Base-by-base conservation (phyloP, 1,140 invertebrate species). In the Potamilus streckersoni region DNA sequence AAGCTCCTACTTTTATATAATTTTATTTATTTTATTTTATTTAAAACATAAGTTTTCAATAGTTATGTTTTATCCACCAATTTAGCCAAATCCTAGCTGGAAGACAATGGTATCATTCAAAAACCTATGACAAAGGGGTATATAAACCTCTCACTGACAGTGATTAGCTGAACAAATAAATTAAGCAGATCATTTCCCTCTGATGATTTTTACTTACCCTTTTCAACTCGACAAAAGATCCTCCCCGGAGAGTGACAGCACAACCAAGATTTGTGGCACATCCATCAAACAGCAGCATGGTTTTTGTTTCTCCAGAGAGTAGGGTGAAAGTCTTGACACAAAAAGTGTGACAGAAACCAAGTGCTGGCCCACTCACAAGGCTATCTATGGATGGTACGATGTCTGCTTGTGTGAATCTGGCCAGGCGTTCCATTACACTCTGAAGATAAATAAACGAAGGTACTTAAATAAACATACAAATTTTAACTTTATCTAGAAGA, bases 281-380 rank as follows among this genome's bases (percentile, higher is more conserved):
- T 2, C 96, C 96, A 90, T 98, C 97, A 82, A 99, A 95, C 80
- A 96, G 95, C 95, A 98, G 96, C 2, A 98, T 87, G 0, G 95
- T 97, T 92, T 98, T 98, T 4, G 90, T 87, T 61, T 92, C 86
- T 89, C 85, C 87, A 86, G 90, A 91, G 19, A 92, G 91, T 14
- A 92, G 82, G 5, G 86, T 85, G 84, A 94, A 93, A 73, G 93
- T 94, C 77, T 94, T 92, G 6, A 97, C 91, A 82, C 95, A 94
- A 90, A 99, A 99, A 71, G 92, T 92, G 82, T 95, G 93, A 86
- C 96, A 98, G 20, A 93, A 94, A 57, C 97, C 98, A 38, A 99
- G 91, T 49, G 65, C 81, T 16, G 96, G 95, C 82, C 93, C 92
- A 11, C 94, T 93, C 14, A 98, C 94, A 71, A 96, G 94, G 13